Base-by-base conservation (phyloP, 2,888 invertebrate species). In the Cynaeus angustus region DNA sequence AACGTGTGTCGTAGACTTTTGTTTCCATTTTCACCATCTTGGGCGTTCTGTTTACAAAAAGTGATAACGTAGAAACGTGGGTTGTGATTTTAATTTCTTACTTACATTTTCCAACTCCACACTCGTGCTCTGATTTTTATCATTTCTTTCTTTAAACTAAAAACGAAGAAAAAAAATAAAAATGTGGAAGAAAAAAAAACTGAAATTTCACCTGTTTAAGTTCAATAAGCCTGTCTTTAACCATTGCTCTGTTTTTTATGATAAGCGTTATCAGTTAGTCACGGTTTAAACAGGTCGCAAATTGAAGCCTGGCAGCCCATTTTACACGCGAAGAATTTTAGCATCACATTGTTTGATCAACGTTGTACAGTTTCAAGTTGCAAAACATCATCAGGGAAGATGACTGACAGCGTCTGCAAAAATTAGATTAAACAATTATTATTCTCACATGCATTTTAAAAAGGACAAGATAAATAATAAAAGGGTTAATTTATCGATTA, bases 191-290 rank as follows among this genome's bases (percentile, higher is more conserved):
- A 48, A n/a, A 14, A 16, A 16, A 7, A n/a, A 8, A 58, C n/a
- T 7, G 16, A 28, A 9, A 8, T 30, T 46, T 50, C 71, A 78
- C 78, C 75, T 75, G 71, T 53, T 72, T 67, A 33, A 78, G 71
- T 65, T 81, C 81, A 53, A 68, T 73, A 73, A 80, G 77, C 75
- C 81, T 77, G 73, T 81, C 80, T 75, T 77, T 79, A 53, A 72
- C 75, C 81, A 81, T 81, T 48, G 56, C 21, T 10, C n/a, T 26
- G 26, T 52, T 62, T 45, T 59, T 7, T 56, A 56, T 10, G 30
- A 46, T 45, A 45, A 37, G 16, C 12, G 33, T 62, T 62, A 62
- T 62, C 62, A 62, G 52, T 41, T 33, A 62, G 52, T 41, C 6
- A 33, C 33, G 7, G 9, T 7, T 33, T n/a, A 7, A 9, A 33